A percentile compares a stretch with the other conserved stretches of the same genome.
Evolutionary conservation across 2,113 vertebrate genomes (phyloP).

Genomic region (Trichomycterus rosablanca): DNA sequence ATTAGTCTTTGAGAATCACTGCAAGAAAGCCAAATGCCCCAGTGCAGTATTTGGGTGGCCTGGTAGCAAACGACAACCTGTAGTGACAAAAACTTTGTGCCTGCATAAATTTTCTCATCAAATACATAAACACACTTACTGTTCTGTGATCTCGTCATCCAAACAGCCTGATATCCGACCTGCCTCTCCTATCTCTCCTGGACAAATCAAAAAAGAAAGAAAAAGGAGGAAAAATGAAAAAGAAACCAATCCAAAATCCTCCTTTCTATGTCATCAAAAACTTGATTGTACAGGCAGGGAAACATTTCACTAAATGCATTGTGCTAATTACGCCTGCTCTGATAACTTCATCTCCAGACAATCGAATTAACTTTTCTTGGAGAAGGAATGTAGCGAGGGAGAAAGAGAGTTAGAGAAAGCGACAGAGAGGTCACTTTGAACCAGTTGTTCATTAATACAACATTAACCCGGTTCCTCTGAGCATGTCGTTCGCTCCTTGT

Average conservation of each 20-base stretch:
- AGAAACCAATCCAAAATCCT: slow-evolving; percentile 19
- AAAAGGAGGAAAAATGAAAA: too few species aligned
- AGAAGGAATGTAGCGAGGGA: neutral
- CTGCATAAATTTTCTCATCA: too few species aligned
- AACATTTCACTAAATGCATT: slow-evolving; percentile 28
- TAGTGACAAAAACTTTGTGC: too few species aligned
- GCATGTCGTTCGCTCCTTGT: slow-evolving; percentile 27
- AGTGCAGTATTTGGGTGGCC: too few species aligned
- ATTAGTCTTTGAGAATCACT: too few species aligned
- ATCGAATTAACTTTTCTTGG: slow-evolving; percentile 28
- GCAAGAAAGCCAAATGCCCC: too few species aligned
- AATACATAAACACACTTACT: slow-evolving; percentile 51
- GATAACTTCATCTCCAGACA: slow-evolving; percentile 37
- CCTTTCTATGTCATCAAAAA: slow-evolving; percentile 9
- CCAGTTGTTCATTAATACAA: slow-evolving; percentile 53
- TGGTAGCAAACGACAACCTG: too few species aligned
- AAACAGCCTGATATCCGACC: slow-evolving; percentile 54
- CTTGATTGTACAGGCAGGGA: slow-evolving; percentile 20
- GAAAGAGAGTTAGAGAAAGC: slow-evolving; percentile 9
- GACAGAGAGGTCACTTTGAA: slow-evolving; percentile 58
- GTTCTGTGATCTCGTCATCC: slow-evolving; percentile 58
- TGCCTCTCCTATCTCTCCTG: slow-evolving; percentile 53
- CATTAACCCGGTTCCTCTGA: slow-evolving; percentile 49
- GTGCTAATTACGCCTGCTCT: slow-evolving; percentile 42
- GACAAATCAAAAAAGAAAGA: slow-evolving; percentile 22